Conservation (phyloP, 2,113 vertebrate species). For the Hippopotamus amphibius region DNA sequence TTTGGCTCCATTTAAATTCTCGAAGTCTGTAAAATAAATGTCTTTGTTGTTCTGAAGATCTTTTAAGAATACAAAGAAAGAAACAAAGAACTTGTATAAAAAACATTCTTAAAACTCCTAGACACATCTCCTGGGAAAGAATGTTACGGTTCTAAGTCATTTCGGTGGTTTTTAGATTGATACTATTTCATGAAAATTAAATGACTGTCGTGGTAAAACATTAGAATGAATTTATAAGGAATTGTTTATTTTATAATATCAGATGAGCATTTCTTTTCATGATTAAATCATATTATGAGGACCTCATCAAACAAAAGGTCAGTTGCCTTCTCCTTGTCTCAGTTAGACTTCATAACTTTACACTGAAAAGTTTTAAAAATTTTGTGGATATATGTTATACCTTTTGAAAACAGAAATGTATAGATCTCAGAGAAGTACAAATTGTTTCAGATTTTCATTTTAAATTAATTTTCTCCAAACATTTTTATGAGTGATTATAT, state of each 20-base stretch:
- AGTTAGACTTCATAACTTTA: slow-evolving; percentile 14
- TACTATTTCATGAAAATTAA: slow-evolving; percentile 30
- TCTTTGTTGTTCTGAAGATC: not conserved
- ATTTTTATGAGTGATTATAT: not conserved
- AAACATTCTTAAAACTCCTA: not conserved
- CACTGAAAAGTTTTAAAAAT: slow-evolving; percentile 59
- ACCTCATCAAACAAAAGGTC: slow-evolving; percentile 40
- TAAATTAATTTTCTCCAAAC: not conserved
- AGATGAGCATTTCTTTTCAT: slow-evolving; percentile 58
- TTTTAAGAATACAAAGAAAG: slow-evolving; percentile 31
- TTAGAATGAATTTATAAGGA: slow-evolving; percentile 5
- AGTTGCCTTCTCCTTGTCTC: slow-evolving; percentile 62
- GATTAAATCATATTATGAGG: slow-evolving; percentile 63
- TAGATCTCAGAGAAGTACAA: not conserved
- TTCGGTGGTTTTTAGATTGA: not conserved
- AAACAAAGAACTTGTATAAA: not conserved
- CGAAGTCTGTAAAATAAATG: not conserved
- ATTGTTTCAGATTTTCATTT: not conserved
- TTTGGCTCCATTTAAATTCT: not conserved
- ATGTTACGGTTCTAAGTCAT: slow-evolving; percentile 13
- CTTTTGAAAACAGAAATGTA: not conserved
- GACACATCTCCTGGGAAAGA: not conserved
- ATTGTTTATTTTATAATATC: slow-evolving; percentile 25
- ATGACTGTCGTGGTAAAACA: not conserved
- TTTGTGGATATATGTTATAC: slow-evolving; percentile 18